Percentiles rank a stretch among this genome's conserved stretches.
These are phyloP conservation scores for Dipodomys ordii DNA, from an alignment of 2,113 vertebrate species.

Conservation along the genomic window DNA sequence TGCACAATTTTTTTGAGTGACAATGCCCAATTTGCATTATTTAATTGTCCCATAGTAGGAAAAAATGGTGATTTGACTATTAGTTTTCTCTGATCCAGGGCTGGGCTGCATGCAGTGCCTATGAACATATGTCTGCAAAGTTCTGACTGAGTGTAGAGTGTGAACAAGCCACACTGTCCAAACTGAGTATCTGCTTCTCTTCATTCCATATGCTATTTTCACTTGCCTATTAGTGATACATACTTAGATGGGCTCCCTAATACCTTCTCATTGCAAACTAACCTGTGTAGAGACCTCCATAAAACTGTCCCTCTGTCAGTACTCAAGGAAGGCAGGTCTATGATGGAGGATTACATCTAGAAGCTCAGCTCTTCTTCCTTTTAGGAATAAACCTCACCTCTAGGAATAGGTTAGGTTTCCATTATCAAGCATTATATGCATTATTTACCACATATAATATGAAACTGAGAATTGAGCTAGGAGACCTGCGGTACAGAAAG, in stretches of 20 bases:
- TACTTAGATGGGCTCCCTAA: conserved; percentile 80
- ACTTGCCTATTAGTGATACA: conserved; percentile 79
- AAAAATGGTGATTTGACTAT: conserved; percentile 68
- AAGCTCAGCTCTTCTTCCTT: conserved; percentile 71
- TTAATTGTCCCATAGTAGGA: conserved; percentile 50
- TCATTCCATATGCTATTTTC: conserved; percentile 82
- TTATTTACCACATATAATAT: conserved; percentile 81
- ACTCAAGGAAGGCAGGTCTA: conserved; percentile 69
- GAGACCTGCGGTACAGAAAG: conserved; percentile 76
- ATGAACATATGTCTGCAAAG: conserved; percentile 71
- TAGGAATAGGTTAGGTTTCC: conserved; percentile 77
- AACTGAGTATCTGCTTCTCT: conserved; percentile 82
- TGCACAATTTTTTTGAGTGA: conserved; percentile 54
- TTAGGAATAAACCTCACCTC: conserved; percentile 76
- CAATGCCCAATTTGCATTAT: conserved; percentile 60
- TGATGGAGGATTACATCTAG: conserved; percentile 78
- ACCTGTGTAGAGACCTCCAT: conserved; percentile 82
- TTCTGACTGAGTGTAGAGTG: conserved; percentile 79
- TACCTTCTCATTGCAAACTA: conserved; percentile 83
- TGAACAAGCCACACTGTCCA: conserved; percentile 78
- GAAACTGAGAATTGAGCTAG: conserved; percentile 74
- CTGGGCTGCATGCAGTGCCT: conserved; percentile 44
- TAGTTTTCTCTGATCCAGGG: conserved; percentile 73
- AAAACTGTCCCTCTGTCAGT: conserved; percentile 82
- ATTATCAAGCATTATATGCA: conserved; percentile 79